These are phyloP conservation scores for Morone saxatilis DNA, from an alignment of 2,113 vertebrate genomes.

Conservation along the genomic window DNA sequence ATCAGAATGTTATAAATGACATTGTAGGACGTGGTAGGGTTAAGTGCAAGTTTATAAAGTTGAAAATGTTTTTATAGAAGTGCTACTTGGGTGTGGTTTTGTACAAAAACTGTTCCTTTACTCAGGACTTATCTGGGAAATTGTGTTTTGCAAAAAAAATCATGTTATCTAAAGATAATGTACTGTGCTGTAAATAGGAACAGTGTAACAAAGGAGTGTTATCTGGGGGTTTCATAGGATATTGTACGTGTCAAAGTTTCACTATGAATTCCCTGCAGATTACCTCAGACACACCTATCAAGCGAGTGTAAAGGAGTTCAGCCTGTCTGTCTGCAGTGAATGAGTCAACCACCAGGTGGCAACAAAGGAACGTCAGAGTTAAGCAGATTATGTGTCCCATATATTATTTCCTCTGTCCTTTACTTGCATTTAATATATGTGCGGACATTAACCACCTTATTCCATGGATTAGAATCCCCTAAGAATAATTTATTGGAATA, in stretches of 20 bases:
- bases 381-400: too few species aligned
- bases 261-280: neutral
- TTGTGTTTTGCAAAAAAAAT: neutral
- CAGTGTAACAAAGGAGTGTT: neutral
- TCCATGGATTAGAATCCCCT: neutral
- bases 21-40: neutral
- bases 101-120: neutral
- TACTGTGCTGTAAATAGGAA: neutral
- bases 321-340: neutral
- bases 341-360: conserved; percentile 48
- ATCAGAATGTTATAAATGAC: neutral
- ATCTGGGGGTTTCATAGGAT: too few species aligned
- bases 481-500: neutral
- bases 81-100: neutral
- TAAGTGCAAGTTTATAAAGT: neutral
- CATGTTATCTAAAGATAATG: neutral
- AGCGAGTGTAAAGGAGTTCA: neutral
- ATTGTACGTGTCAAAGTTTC: neutral
- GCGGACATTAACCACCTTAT: neutral
- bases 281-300: neutral
- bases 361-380: neutral
- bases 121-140: neutral
- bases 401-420: neutral
- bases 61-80: neutral
- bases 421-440: neutral